These are phyloP conservation scores for Tiliacea citrago DNA, from an alignment of 2,888 invertebrate genomes.

Conservation along the genomic window DNA sequence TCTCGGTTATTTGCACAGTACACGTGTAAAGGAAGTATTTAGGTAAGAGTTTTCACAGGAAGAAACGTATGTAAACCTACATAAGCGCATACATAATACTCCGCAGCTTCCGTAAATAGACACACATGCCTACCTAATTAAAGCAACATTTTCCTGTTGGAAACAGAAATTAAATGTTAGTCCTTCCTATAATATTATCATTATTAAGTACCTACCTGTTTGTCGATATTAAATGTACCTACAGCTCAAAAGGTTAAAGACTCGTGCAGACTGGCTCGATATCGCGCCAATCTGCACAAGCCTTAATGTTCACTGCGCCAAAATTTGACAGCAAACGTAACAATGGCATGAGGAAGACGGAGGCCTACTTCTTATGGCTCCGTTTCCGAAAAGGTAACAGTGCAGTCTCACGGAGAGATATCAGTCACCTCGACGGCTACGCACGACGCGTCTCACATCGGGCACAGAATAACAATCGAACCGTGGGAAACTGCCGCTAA, in stretches of 20 bases:
- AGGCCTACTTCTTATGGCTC: slow-evolving; percentile 45
- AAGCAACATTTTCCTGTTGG: slow-evolving; percentile 40
- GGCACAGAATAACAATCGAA: slow-evolving; percentile 86
- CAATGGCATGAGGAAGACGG: slow-evolving; percentile 46
- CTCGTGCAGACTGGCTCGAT: no score
- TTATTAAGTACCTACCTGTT: not conserved
- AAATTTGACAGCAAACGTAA: slow-evolving; percentile 32
- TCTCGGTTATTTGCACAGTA: not conserved
- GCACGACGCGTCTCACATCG: slow-evolving; percentile 79
- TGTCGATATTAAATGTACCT: slow-evolving; percentile 5
- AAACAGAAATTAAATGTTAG: slow-evolving; percentile 24
- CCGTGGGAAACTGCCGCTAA: slow-evolving; percentile 85
- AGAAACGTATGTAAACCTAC: slow-evolving; percentile 24
- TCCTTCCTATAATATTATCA: slow-evolving; percentile 11
- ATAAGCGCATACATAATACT: slow-evolving; percentile 3
- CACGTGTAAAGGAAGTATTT: slow-evolving; percentile 19
- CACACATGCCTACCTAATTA: slow-evolving; percentile 30
- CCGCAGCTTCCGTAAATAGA: slow-evolving; percentile 50
- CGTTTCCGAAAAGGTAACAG: slow-evolving; percentile 78
- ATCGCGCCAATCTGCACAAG: no score
- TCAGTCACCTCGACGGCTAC: slow-evolving; percentile 74
- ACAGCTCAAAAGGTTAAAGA: slow-evolving; percentile 5
- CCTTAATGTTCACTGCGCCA: not conserved
- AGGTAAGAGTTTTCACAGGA: slow-evolving; percentile 21
- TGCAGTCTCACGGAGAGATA: slow-evolving; percentile 74